Percentiles rank a stretch among this genome's conserved stretches.
phyloP scores from a whole-genome alignment of 2,113 vertebrate species.

The Campylomormyrus numenius region DNA sequence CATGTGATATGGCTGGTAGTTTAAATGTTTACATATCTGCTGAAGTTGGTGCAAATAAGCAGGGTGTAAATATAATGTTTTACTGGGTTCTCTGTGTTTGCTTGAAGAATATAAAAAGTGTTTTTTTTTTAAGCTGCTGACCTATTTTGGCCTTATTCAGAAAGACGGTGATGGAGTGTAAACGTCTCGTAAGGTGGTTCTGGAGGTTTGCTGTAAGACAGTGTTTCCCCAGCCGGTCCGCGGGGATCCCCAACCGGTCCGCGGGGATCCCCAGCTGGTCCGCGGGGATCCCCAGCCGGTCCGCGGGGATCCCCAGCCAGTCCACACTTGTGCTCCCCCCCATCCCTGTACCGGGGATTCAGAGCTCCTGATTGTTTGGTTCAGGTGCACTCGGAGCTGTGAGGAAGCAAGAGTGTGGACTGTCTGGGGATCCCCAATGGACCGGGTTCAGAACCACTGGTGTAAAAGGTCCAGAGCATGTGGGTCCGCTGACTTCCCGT shows the following conservation, averaged over 20 bases:
- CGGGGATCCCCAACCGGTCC: not conserved
- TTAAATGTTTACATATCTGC: slow-evolving; percentile 10
- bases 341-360: not conserved
- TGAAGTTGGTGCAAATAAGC: not conserved
- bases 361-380: not conserved
- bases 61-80: too few relatives aligned
- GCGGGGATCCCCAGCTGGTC: not conserved
- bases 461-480: not conserved
- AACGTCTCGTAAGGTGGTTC: not conserved
- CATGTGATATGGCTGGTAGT: not conserved
- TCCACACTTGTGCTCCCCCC: not conserved
- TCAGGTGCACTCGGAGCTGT: not conserved
- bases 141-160: not conserved
- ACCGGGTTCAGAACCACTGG: not conserved
- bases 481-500: not conserved
- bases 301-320: not conserved
- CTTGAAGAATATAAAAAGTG: not conserved
- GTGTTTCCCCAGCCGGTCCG: not conserved
- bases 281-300: not conserved
- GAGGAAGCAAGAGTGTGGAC: not conserved
- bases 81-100: not conserved
- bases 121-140: not conserved
- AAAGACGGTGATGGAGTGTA: not conserved
- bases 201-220: not conserved
- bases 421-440: not conserved